phyloP scores from a whole-genome alignment of 2,888 invertebrate genomes.

The Stenichneumon culpator region DNA sequence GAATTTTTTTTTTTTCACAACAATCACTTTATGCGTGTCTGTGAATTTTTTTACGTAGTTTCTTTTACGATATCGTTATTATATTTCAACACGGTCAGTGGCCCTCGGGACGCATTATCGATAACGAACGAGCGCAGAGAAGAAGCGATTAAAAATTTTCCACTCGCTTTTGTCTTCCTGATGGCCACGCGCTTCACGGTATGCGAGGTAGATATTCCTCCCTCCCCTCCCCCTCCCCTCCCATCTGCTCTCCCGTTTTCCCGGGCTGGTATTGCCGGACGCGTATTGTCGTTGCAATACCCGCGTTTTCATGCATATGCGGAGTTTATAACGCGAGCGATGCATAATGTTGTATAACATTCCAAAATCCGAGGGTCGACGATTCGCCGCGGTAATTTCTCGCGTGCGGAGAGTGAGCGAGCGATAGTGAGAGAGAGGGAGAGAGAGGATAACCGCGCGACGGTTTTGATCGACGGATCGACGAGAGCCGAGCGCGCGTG shows the following conservation, averaged over 20 bases:
- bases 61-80: slow-evolving; percentile 33
- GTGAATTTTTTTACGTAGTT: neutral
- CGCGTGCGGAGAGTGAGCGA: slow-evolving; percentile 12
- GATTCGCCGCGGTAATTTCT: slow-evolving; percentile 37
- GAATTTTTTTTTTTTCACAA: neutral
- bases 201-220: neutral
- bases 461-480: slow-evolving; percentile 65
- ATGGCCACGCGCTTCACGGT: slow-evolving; percentile 5
- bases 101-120: slow-evolving; percentile 31
- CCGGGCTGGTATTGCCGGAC: no score
- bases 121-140: slow-evolving; percentile 40
- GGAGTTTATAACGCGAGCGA: slow-evolving; percentile 10
- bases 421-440: slow-evolving; percentile 23
- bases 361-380: slow-evolving; percentile 58
- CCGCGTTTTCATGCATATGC: slow-evolving; percentile 2
- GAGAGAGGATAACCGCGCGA: slow-evolving; percentile 37
- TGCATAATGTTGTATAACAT: slow-evolving; percentile 59
- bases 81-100: slow-evolving; percentile 29
- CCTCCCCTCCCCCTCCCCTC: no score
- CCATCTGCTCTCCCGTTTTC: no score
- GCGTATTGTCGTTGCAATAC: neutral
- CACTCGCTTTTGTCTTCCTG: slow-evolving; percentile 60
- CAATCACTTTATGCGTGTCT: neutral
- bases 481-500: slow-evolving; percentile 41
- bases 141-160: slow-evolving; percentile 61